Percentiles rank a stretch among this genome's conserved stretches.
Conservation (phyloP, 2,113 vertebrate genomes). For the Tragelaphus scriptus region DNA sequence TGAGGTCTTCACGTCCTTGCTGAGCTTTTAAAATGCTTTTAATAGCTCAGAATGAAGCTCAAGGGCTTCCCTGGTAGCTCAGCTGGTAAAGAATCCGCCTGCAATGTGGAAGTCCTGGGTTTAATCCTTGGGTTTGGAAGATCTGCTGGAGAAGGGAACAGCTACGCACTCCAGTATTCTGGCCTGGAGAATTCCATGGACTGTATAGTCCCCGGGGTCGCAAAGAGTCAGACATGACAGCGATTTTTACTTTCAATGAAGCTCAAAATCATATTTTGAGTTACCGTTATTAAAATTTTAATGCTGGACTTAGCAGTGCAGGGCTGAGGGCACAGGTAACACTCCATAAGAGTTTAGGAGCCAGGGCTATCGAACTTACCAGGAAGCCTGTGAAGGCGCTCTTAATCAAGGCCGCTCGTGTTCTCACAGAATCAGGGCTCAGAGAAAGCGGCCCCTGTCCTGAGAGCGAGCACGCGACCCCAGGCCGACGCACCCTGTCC, state of each 20-base stretch:
- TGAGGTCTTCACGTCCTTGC: rapidly evolving
- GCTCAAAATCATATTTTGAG: background rate
- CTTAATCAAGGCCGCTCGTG: background rate
- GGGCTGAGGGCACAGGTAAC: background rate
- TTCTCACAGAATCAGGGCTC: background rate
- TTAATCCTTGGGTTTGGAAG: background rate
- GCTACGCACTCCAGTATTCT: background rate
- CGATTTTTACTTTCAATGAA: background rate
- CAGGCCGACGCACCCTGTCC: rapidly evolving
- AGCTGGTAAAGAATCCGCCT: background rate
- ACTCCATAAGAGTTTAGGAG: background rate
- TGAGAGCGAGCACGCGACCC: background rate
- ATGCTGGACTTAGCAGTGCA: background rate
- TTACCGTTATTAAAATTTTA: background rate
- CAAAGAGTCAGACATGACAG: background rate
- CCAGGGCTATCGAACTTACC: background rate
- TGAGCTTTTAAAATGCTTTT: background rate
- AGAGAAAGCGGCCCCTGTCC: background rate
- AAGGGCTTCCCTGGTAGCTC: background rate
- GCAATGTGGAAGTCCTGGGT: background rate
- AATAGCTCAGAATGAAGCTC: background rate
- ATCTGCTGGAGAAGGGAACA: background rate
- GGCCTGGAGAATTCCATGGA: background rate
- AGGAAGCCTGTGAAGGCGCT: background rate
- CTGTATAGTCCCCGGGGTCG: background rate